Evolutionary conservation across 2,888 invertebrate genomes (phyloP).

Genomic region (Cecidostiba fungosa): DNA sequence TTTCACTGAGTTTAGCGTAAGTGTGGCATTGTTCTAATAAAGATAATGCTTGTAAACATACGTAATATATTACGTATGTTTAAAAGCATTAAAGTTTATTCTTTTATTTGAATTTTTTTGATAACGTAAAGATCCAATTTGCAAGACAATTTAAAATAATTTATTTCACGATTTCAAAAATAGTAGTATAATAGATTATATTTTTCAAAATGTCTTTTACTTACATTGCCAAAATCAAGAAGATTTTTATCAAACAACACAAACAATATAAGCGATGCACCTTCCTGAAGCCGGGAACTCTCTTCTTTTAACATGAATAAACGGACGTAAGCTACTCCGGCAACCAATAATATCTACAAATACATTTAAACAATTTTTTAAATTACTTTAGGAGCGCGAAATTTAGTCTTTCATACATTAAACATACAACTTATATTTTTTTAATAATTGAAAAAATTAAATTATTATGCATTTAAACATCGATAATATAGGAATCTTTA

Average conservation of each 20-base stretch:
- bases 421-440: not conserved
- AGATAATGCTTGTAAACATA: not conserved
- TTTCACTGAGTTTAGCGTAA: no score
- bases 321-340: not conserved
- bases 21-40: not conserved
- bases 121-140: no score
- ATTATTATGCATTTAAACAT: not conserved
- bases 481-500: not conserved
- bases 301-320: not conserved
- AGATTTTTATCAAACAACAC: constrained; percentile 39
- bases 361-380: not conserved
- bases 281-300: not conserved
- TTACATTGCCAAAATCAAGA: constrained; percentile 25
- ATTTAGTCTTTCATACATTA: not conserved
- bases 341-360: not conserved
- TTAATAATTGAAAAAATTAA: not conserved
- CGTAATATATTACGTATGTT: not conserved
- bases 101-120: no score
- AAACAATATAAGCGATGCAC: constrained; percentile 1
- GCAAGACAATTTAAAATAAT: no score
- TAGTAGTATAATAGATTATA: no score
- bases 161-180: no score
- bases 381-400: not conserved
- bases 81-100: no score
- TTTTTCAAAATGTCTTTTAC: not conserved